Evolutionary conservation across 2,888 invertebrate species (phyloP).

Genomic region (Andrena bicolor): DNA sequence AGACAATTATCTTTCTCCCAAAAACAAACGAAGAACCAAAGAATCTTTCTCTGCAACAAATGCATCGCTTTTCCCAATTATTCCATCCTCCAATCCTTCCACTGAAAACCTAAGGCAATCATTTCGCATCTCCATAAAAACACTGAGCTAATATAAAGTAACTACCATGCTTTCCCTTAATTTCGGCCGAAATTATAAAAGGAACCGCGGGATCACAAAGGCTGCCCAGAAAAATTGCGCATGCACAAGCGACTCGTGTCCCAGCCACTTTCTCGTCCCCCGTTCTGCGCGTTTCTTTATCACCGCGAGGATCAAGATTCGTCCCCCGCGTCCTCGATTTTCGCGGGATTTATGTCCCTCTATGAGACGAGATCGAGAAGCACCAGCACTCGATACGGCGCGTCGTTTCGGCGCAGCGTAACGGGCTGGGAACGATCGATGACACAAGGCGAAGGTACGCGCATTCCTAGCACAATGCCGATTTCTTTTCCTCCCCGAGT

Average conservation of each 20-base stretch:
- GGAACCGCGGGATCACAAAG: neutral
- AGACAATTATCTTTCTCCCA: slow-evolving; percentile 38
- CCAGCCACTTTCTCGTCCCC: slow-evolving; percentile 31
- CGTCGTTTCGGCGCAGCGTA: slow-evolving; percentile 58
- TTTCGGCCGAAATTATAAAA: neutral
- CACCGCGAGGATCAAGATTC: slow-evolving; percentile 41
- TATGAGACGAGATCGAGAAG: slow-evolving; percentile 62
- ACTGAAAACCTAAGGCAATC: neutral
- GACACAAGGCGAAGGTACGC: neutral
- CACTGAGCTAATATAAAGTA: neutral
- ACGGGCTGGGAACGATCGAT: slow-evolving; percentile 47
- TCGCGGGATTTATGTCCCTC: slow-evolving; percentile 57
- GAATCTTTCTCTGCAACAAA: neutral
- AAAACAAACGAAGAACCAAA: neutral
- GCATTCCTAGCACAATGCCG: slow-evolving; percentile 45
- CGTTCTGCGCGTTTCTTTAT: slow-evolving; percentile 26
- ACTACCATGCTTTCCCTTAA: neutral
- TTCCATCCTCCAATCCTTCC: neutral
- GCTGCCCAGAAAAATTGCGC: neutral
- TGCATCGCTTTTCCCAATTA: neutral
- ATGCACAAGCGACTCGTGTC: slow-evolving; percentile 1
- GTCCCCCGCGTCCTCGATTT: slow-evolving; percentile 50
- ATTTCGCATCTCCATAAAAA: neutral
- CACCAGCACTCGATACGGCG: slow-evolving; percentile 64
- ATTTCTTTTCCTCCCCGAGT: slow-evolving; percentile 45